Conservation (phyloP, 2,888 invertebrate genomes). For the Altica lythri region DNA sequence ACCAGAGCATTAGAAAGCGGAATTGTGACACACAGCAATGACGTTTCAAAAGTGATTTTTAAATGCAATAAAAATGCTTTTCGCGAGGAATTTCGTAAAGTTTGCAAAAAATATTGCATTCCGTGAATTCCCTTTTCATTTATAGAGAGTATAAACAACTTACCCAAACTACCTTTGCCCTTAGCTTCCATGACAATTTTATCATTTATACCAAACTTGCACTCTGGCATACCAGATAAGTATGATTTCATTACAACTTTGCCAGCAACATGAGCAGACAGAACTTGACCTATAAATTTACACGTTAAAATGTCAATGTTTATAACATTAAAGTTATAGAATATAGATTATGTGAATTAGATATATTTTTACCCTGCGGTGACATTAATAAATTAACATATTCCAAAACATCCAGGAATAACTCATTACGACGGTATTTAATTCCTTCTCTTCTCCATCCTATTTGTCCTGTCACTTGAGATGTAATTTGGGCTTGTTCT, state of each 20-base stretch:
- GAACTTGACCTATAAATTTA: slow-evolving; percentile 85
- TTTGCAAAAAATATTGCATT: too few species aligned
- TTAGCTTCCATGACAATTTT: slow-evolving; percentile 98
- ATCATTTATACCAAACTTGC: slow-evolving; percentile 99
- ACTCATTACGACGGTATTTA: slow-evolving; percentile 96
- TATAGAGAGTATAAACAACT: too few species aligned
- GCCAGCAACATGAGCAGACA: slow-evolving; percentile 98
- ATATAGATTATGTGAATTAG: too few species aligned
- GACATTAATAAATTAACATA: slow-evolving; percentile 99
- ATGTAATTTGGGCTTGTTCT: slow-evolving; percentile 99
- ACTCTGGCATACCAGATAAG: slow-evolving; percentile 99
- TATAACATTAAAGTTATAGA: too few species aligned
- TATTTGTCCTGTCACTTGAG: slow-evolving; percentile 95
- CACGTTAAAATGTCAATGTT: too few species aligned
- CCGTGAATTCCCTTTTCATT: too few species aligned
- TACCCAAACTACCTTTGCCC: slow-evolving; percentile 68
- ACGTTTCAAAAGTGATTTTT: too few species aligned
- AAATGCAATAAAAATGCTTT: too few species aligned
- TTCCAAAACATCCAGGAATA: slow-evolving; percentile 98
- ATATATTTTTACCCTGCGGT: slow-evolving; percentile 98
- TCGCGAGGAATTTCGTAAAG: too few species aligned
- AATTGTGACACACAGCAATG: too few species aligned
- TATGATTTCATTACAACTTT: slow-evolving; percentile 99
- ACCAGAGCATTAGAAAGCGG: too few species aligned
- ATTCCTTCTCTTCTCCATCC: slow-evolving; percentile 99